phyloP scores from a whole-genome alignment of 1,140 invertebrate species.

The Panonychus citri region DNA sequence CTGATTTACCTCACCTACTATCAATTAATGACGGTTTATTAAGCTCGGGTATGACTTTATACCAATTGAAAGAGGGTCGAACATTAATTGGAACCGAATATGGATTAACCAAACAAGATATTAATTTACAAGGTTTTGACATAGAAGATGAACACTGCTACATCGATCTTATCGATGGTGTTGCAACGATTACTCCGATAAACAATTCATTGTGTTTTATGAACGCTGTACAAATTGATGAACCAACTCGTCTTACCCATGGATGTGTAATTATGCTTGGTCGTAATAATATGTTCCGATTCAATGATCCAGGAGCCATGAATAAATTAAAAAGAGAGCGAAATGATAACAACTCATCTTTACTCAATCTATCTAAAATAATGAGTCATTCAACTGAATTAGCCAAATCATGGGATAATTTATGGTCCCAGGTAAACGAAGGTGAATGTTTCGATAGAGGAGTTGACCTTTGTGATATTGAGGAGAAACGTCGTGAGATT shows the following conservation, averaged over 20 bases:
- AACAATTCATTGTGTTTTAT: slow-evolving; percentile 50
- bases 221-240: slow-evolving; percentile 48
- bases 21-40: slow-evolving; percentile 53
- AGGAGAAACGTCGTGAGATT: slow-evolving; percentile 17
- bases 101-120: slow-evolving; percentile 38
- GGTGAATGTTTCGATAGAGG: neutral
- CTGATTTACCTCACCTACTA: slow-evolving; percentile 67
- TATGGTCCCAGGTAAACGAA: neutral
- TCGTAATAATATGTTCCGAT: slow-evolving; percentile 61
- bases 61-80: slow-evolving; percentile 47
- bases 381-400: slow-evolving; percentile 59
- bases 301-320: slow-evolving; percentile 72
- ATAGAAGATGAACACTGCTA: slow-evolving; percentile 58
- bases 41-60: slow-evolving; percentile 69
- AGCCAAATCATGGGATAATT: slow-evolving; percentile 32
- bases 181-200: slow-evolving; percentile 47
- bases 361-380: slow-evolving; percentile 25
- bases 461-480: slow-evolving; percentile 1
- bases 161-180: slow-evolving; percentile 43
- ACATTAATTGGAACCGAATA: slow-evolving; percentile 41
- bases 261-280: slow-evolving; percentile 63
- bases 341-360: slow-evolving; percentile 21
- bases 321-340: slow-evolving; percentile 49
- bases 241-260: slow-evolving; percentile 46
- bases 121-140: slow-evolving; percentile 44